Conservation (phyloP, 2,113 vertebrate genomes). For the Buteo buteo region DNA sequence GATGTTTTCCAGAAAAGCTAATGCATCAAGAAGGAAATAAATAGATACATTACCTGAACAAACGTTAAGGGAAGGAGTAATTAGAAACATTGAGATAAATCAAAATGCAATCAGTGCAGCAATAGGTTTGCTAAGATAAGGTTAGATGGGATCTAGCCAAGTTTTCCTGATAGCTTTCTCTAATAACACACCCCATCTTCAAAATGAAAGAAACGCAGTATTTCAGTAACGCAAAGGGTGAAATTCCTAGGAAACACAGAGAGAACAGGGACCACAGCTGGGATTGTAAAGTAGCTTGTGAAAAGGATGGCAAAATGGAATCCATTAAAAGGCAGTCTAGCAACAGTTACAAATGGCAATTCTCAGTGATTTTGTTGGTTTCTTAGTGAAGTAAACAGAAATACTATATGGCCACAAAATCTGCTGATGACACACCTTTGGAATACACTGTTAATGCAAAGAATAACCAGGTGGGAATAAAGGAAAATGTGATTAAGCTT, state of each 20-base stretch:
- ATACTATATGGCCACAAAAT: background rate
- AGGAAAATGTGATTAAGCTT: background rate
- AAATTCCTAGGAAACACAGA: background rate
- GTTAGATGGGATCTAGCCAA: background rate
- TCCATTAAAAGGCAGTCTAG: background rate
- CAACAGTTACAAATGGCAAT: background rate
- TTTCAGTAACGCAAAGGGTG: background rate
- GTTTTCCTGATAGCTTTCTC: background rate
- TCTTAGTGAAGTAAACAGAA: background rate
- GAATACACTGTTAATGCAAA: background rate
- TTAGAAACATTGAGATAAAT: slow-evolving; percentile 33
- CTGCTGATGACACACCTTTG: background rate
- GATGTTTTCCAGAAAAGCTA: background rate
- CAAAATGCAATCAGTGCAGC: slow-evolving; percentile 8
- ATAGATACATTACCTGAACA: background rate
- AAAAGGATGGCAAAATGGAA: background rate
- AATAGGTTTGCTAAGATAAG: background rate
- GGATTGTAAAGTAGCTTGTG: background rate
- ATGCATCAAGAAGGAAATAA: slow-evolving; percentile 1
- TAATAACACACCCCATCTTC: background rate
- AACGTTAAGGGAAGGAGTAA: background rate
- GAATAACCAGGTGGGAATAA: background rate
- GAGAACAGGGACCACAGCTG: background rate
- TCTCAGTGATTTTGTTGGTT: background rate
- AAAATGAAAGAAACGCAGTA: background rate